Conservation (phyloP, 1,140 invertebrate genomes). For the Ptiloglossa arizonensis region DNA sequence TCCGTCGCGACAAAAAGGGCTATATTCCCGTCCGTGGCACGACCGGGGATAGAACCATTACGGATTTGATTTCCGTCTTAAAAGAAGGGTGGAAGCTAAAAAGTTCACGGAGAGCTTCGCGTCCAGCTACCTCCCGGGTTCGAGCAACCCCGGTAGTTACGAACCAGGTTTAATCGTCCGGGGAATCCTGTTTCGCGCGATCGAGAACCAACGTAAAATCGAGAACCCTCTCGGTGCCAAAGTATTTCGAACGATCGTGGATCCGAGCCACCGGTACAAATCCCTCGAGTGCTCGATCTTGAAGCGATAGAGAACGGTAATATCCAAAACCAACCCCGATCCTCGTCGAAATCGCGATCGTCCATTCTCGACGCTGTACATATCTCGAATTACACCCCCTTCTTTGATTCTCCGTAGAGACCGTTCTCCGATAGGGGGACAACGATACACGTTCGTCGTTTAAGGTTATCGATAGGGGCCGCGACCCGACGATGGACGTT, state of each 20-base stretch:
- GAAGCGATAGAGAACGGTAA: too few species aligned
- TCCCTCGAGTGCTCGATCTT: too few species aligned
- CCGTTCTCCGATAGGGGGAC: too few species aligned
- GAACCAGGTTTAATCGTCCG: constrained; percentile 26
- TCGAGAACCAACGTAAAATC: neutral
- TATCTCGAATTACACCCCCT: too few species aligned
- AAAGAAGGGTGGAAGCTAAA: constrained; percentile 63
- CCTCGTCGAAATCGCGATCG: too few species aligned
- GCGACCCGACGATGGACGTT: neutral
- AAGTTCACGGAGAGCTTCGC: constrained; percentile 62
- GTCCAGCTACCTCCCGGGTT: constrained; percentile 21
- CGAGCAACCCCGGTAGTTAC: constrained; percentile 9
- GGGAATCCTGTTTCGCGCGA: constrained; percentile 8
- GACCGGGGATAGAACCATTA: constrained; percentile 59
- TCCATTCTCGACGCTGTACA: too few species aligned
- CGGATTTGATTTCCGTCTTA: constrained; percentile 67
- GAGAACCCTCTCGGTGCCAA: too few species aligned
- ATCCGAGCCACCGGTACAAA: too few species aligned
- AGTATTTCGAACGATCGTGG: too few species aligned
- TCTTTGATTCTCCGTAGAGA: too few species aligned
- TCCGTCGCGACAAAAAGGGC: constrained; percentile 53
- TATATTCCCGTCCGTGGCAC: constrained; percentile 36
- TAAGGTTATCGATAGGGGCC: neutral
- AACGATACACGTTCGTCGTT: neutral
- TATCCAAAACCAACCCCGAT: too few species aligned